Conservation (phyloP, 2,888 invertebrate genomes). For the Gnatocerus cornutus region DNA sequence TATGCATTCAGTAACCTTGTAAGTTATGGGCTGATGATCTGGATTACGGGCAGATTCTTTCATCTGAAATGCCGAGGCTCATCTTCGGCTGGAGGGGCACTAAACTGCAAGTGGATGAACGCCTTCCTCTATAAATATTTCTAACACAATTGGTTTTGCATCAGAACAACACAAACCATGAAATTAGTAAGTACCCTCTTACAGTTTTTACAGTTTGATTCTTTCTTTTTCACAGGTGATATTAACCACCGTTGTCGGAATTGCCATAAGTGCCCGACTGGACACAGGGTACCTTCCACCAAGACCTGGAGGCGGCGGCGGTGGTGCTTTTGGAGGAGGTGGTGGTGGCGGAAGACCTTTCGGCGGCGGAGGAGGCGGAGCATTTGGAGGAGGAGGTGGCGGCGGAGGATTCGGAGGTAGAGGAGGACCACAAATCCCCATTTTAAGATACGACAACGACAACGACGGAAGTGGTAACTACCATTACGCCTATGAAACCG, state of each 20-base stretch:
- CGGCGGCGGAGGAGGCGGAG: conserved; percentile 53
- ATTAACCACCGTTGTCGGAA: conserved; percentile 67
- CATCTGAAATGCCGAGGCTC: conserved; percentile 51
- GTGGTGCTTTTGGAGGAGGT: conserved; percentile 49
- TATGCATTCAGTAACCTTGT: conserved; percentile 48
- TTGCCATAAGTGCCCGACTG: conserved; percentile 73
- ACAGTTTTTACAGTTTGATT: conserved; percentile 3
- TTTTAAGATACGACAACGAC: conserved; percentile 63
- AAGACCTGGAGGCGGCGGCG: conserved; percentile 69
- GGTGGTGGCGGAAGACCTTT: conserved; percentile 53
- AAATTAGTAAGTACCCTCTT: conserved; percentile 56
- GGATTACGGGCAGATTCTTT: conserved; percentile 50
- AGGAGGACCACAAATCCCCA: conserved; percentile 64
- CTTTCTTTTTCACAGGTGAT: conserved; percentile 68
- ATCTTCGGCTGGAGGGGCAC: conserved; percentile 53
- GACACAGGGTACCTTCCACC: conserved; percentile 77
- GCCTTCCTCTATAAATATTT: conserved; percentile 57
- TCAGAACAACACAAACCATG: conserved; percentile 56
- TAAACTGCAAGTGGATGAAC: conserved; percentile 52
- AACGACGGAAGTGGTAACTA: conserved; percentile 66
- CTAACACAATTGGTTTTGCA: conserved; percentile 53
- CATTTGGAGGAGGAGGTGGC: conserved; percentile 50
- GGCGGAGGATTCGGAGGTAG: conserved; percentile 49
- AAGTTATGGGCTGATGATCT: conserved; percentile 46
- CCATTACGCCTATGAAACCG: conserved; percentile 73